Conservation (phyloP, 2,797 vertebrate species). For the Ctenopoma kingsleyae region DNA sequence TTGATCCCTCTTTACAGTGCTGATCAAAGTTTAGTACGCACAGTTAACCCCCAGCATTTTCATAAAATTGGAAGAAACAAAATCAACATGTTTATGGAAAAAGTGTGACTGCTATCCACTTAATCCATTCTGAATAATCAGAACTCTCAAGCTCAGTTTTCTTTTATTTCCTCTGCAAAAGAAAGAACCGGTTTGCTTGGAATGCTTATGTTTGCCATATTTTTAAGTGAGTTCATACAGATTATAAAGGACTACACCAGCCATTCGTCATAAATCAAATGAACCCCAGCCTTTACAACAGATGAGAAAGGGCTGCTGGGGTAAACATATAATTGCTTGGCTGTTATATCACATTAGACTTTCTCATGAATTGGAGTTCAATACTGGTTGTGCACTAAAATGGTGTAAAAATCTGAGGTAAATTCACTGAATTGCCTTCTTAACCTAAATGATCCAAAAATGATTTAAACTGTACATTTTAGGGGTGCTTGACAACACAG, state of each 20-base stretch:
- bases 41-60: slow-evolving; percentile 66
- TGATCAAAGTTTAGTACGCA: slow-evolving; percentile 70
- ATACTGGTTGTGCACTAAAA: slow-evolving; percentile 44
- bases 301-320: slow-evolving; percentile 30
- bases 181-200: slow-evolving; percentile 86
- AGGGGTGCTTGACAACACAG: slow-evolving; percentile 20
- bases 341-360: slow-evolving; percentile 23
- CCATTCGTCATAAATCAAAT: slow-evolving; percentile 65
- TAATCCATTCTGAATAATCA: slow-evolving; percentile 85
- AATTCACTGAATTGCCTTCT: slow-evolving; percentile 40
- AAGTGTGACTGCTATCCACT: slow-evolving; percentile 78
- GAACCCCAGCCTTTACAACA: slow-evolving; percentile 58
- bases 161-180: slow-evolving; percentile 88
- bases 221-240: slow-evolving; percentile 63
- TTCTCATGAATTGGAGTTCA: slow-evolving; percentile 24
- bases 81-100: slow-evolving; percentile 66
- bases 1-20: slow-evolving; percentile 83
- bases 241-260: slow-evolving; percentile 58
- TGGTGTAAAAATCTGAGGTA: slow-evolving; percentile 30
- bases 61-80: slow-evolving; percentile 53
- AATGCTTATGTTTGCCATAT: slow-evolving; percentile 77
- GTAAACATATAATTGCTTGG: slow-evolving; percentile 23
- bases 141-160: slow-evolving; percentile 84
- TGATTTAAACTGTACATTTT: slow-evolving; percentile 20
- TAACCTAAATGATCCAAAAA: slow-evolving; percentile 31